A percentile compares a stretch with the other conserved stretches of the same genome.
These are phyloP conservation scores for Hydractinia echinata DNA, from an alignment of 30 jellyfish, hydroid and myxozoan genomes.

Conservation along the genomic window DNA sequence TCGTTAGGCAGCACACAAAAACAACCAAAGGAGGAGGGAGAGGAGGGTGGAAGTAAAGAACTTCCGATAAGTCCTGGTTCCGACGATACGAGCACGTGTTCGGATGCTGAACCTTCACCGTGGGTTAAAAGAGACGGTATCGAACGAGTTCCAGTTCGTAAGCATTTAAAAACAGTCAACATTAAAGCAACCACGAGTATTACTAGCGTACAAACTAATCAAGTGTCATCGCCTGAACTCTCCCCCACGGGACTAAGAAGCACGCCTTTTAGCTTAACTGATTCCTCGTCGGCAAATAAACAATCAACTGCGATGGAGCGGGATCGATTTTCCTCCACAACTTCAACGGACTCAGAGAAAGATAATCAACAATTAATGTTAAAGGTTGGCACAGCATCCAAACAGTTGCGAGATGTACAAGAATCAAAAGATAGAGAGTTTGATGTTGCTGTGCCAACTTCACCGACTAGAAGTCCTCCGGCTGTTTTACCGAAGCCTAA, in stretches of 20 bases:
- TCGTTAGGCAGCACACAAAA: slow-evolving; percentile 24
- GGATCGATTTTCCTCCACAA: slow-evolving; percentile 6
- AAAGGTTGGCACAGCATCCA: background rate
- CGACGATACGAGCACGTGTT: background rate
- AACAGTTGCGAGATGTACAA: slow-evolving; percentile 7
- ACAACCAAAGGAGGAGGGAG: background rate
- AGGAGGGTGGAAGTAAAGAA: background rate
- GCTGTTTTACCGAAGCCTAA: background rate
- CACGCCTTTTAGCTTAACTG: slow-evolving; percentile 14
- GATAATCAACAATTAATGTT: background rate
- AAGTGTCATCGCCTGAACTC: slow-evolving; percentile 12
- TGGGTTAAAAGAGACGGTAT: slow-evolving; percentile 33
- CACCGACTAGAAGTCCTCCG: slow-evolving; percentile 29
- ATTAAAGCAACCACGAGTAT: slow-evolving; percentile 19
- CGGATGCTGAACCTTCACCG: background rate
- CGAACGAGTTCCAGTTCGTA: slow-evolving; percentile 35
- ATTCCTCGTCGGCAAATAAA: background rate
- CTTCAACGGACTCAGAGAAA: slow-evolving; percentile 24
- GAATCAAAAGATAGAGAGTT: background rate
- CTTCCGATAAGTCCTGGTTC: background rate
- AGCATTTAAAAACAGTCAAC: slow-evolving; percentile 30
- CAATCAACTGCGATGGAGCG: background rate
- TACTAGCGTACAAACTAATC: background rate
- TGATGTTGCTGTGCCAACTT: slow-evolving; percentile 6
- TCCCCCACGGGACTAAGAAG: slow-evolving; percentile 12